Evolutionary conservation across 2,888 invertebrate species (phyloP).

Genomic region (Nephrotoma appendiculata): DNA sequence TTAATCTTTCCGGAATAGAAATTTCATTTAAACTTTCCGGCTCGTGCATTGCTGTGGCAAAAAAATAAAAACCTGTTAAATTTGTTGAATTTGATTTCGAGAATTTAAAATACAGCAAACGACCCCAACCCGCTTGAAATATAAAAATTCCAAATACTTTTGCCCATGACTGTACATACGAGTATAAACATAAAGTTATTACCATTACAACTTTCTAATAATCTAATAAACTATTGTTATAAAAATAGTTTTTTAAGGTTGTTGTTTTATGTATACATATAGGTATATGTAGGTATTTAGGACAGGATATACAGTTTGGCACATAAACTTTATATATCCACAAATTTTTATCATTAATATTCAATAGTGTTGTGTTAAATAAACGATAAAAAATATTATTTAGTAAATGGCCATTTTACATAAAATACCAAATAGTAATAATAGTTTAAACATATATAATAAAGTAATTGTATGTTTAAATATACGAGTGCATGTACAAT

Average conservation of each 20-base stretch:
- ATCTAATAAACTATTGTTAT: neutral
- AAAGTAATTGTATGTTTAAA: neutral
- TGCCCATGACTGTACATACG: too few species aligned
- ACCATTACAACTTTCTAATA: neutral
- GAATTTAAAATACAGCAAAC: too few species aligned
- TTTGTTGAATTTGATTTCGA: too few species aligned
- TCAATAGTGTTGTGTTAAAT: neutral
- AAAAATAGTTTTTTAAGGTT: neutral
- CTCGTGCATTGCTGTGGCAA: too few species aligned
- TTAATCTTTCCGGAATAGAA: too few species aligned
- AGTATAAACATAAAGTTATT: neutral
- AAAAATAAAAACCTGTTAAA: too few species aligned
- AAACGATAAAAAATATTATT: neutral
- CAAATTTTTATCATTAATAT: neutral
- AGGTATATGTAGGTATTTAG: neutral
- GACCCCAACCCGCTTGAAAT: too few species aligned
- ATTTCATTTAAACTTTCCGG: too few species aligned
- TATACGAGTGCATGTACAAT: neutral
- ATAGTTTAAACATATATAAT: neutral
- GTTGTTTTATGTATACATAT: neutral
- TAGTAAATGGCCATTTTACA: neutral
- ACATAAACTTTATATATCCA: neutral
- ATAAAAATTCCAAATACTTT: too few species aligned
- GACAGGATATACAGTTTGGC: neutral
- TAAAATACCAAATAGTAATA: neutral